Base-by-base conservation (phyloP, 2,797 vertebrate species). In the Xenopus petersii region DNA sequence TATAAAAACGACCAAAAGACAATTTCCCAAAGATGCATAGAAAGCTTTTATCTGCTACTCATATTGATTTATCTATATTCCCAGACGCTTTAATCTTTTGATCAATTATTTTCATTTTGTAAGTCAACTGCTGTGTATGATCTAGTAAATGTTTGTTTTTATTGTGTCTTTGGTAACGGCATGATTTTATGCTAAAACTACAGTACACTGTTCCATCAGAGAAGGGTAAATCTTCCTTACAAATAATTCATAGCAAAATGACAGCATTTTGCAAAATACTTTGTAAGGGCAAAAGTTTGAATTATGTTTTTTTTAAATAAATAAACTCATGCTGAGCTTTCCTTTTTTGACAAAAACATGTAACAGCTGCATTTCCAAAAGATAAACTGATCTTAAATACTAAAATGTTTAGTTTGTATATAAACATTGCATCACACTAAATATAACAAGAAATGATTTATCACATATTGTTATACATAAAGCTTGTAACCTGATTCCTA, bases 41-140 rank as follows among this genome's bases (percentile, higher is more conserved):
- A 49, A 33, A 33, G 47, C 66, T 67, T 67, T 67, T 51, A 67
- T 67, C 48, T 36, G 6, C 12, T 33, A 11, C 66, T 55, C 24
- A n/a, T 13, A 67, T 67, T 67, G 66, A 67, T 67, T 67, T 56
- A 67, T 67, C 21, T 67, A 26, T 11, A 67, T 55, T 33, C 49
- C 30, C 66, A 55, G 48, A 67, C 24, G 49, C 66, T 67, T 67
- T 67, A 67, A 67, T 54, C 66, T 67, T 16, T 30, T 55, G 66
- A 67, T 67, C 49, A 67, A 16, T 54, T 26, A 30, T 67, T 67
- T 67, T 67, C 62, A 55, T 67, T 55, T 51, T 21, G 11, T 67
- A 55, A 21, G 66, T 56, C 48, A 67, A 67, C 17, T 55, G 24
- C 47, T 33, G 26, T n/a, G 26, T 33, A 55, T 49, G n/a, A 54